phyloP scores from a whole-genome alignment of 2,797 vertebrate genomes.

The Notoglanidium macrostoma region DNA sequence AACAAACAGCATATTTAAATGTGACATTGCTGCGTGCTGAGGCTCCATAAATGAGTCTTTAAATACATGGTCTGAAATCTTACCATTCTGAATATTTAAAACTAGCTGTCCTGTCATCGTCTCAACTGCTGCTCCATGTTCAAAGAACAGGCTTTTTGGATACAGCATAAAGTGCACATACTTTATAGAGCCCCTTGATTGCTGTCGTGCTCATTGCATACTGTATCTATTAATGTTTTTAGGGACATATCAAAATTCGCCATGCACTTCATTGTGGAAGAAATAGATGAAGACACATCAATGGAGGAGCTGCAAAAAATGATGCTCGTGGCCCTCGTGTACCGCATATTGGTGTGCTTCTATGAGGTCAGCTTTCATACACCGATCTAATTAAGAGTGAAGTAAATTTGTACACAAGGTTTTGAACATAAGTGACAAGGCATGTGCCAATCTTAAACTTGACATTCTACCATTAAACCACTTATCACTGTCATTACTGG shows the following conservation, averaged over 20 bases:
- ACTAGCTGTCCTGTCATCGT: background rate
- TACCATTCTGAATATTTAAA: background rate
- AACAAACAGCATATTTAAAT: background rate
- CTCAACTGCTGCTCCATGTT: background rate
- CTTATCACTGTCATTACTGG: background rate
- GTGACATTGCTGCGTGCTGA: background rate
- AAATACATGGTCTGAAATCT: background rate
- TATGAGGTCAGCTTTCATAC: slow-evolving; percentile 83
- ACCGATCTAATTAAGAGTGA: background rate
- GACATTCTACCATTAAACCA: background rate
- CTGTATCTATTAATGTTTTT: slow-evolving; percentile 35
- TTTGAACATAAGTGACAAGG: background rate
- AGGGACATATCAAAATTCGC: slow-evolving; percentile 98
- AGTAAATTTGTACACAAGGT: background rate
- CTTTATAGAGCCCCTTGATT: background rate
- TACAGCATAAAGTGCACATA: background rate
- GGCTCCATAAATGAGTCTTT: background rate
- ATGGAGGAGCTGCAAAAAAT: slow-evolving; percentile 99
- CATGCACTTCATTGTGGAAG: slow-evolving; percentile 99
- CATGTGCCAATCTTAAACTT: background rate
- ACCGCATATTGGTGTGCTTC: slow-evolving; percentile 94
- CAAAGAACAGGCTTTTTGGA: background rate
- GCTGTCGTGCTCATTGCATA: background rate
- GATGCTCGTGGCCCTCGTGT: slow-evolving; percentile 96
- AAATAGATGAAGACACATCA: slow-evolving; percentile 97